Evolutionary conservation across 2,113 vertebrate species (phyloP), one percentile per base, ranked within the genome.

Genomic region (Mastomys natalensis): DNA sequence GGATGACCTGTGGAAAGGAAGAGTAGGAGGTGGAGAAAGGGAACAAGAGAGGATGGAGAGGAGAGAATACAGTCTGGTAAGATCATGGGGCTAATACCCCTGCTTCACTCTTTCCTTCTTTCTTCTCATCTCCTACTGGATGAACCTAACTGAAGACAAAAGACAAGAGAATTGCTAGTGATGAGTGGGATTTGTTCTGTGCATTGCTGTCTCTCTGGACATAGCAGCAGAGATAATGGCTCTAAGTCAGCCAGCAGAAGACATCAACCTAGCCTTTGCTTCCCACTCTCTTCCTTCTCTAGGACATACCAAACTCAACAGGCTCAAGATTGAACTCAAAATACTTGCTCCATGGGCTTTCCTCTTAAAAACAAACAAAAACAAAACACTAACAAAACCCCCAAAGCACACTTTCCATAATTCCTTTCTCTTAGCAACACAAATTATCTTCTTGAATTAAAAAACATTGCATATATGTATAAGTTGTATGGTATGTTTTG

Each of bases 331-430:
- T 68, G 72, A 95, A 89, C 31, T 62, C n/a, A 62, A 43, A 60
- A 13, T 82, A 34, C 66, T n/a, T 8, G 66, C 11, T 58, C 53
- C n/a, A 70, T 29, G 94, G 3, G 1, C 34, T 91, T 43, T 66
- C 29, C 40, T 85, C 58, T 94, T 34, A 93, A 95, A 93, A 64
- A 73, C 37, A 40, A 68, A 34, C 64, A 66, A 66, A 31, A 87
- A 40, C 4, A 66, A 72, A 87, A 91, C 92, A 51, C 40, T 78
- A 87, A n/a, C 51, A 7, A 74, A 87, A 76, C 15, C 26, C 2
- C 2, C 43, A 37, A 73, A 60, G 64, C 31, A 10, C 6, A 31
- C 77, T 84, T 53, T 91, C 43, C 66, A 4, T 58, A 40, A 51
- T 43, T 62, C 84, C 17, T 90, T 73, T 72, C 62, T 70, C 55